These are phyloP conservation scores for Oscheius onirici DNA, from an alignment of 2,888 invertebrate genomes.

Conservation along the genomic window DNA sequence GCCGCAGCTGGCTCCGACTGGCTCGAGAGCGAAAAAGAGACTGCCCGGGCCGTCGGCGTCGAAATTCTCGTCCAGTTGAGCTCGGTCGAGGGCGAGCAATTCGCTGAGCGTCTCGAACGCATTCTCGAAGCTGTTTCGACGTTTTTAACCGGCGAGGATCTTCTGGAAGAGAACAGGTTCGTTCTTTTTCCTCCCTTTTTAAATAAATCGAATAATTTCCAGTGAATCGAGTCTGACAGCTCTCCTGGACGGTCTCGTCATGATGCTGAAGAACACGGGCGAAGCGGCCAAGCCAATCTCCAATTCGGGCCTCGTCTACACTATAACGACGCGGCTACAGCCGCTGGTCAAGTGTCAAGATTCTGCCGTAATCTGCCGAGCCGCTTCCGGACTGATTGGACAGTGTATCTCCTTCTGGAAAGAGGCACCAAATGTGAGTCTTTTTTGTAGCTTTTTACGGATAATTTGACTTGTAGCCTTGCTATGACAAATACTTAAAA, in stretches of 20 bases:
- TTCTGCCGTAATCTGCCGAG: conserved; percentile 38
- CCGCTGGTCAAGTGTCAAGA: conserved; percentile 44
- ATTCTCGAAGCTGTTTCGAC: conserved; percentile 28
- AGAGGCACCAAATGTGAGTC: not conserved
- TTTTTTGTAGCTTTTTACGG: not conserved
- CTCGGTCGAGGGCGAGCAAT: conserved; percentile 42
- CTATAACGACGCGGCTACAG: conserved; percentile 6
- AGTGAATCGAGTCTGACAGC: conserved; percentile 16
- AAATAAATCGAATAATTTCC: not conserved
- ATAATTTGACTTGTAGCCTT: no score
- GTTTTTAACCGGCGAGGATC: conserved; percentile 34
- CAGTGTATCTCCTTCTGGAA: conserved; percentile 45
- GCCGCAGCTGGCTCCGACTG: conserved; percentile 61
- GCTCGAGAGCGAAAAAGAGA: conserved; percentile 58
- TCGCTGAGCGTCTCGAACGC: conserved; percentile 23
- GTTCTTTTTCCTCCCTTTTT: not conserved
- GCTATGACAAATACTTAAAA: no score
- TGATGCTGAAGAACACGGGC: conserved; percentile 19
- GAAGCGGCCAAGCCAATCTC: not conserved
- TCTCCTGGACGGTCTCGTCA: conserved; percentile 3
- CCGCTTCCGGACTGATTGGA: conserved; percentile 53
- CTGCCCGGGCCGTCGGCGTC: conserved; percentile 41
- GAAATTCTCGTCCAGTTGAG: conserved; percentile 43
- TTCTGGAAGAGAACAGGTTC: conserved; percentile 43
- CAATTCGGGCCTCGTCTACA: not conserved